Evolutionary conservation across 1,140 invertebrate species (phyloP).

Genomic region (Megalonaias nervosa): DNA sequence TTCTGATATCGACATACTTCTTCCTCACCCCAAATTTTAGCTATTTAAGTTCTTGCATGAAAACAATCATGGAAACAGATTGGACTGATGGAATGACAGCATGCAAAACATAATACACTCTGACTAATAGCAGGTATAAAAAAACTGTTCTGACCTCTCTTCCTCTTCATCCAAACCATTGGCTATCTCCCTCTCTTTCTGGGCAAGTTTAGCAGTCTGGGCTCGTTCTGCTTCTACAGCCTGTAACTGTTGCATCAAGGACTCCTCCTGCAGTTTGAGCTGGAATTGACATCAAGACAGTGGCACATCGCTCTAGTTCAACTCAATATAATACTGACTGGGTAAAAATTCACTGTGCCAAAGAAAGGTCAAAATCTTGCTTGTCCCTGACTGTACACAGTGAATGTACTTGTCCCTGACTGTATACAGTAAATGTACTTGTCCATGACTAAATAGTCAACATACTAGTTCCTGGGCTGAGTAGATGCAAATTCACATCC

Average conservation of each 20-base stretch:
- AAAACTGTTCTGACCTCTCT: constrained; percentile 74
- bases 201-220: constrained; percentile 83
- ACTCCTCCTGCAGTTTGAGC: constrained; percentile 84
- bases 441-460: no score
- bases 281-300: constrained; percentile 40
- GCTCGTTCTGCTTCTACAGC: constrained; percentile 85
- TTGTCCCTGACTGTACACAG: neutral
- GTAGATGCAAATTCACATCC: neutral
- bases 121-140: neutral
- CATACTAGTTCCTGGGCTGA: neutral
- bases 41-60: neutral
- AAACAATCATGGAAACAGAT: neutral
- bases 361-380: neutral
- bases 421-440: no score
- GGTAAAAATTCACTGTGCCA: neutral
- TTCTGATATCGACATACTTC: no score
- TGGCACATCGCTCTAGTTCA: neutral
- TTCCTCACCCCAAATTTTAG: no score
- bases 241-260: constrained; percentile 79
- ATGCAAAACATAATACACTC: neutral
- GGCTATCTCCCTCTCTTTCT: constrained; percentile 82
- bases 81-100: neutral
- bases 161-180: constrained; percentile 87
- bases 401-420: no score
- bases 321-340: neutral